Evolutionary conservation across 2,113 vertebrate genomes (phyloP).

Genomic region (Maccullochella peelii): DNA sequence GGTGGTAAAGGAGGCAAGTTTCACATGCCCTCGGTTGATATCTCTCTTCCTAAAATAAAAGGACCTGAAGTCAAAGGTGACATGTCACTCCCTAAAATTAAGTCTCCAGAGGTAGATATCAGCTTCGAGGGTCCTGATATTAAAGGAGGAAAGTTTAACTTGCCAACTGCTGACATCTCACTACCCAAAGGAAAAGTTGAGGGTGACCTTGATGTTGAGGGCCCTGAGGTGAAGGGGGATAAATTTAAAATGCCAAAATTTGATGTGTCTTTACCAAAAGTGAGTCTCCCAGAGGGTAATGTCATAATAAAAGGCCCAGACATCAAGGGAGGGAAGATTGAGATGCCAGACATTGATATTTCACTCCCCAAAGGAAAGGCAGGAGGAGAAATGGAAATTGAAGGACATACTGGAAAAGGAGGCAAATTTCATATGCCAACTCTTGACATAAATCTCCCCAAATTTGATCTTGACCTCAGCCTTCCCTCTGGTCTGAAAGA

Average conservation of each 20-base stretch:
- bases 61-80: slow-evolving; percentile 61
- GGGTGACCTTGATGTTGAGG: slow-evolving; percentile 22
- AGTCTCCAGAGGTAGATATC: too few relatives aligned
- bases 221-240: slow-evolving; percentile 33
- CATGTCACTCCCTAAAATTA: slow-evolving; percentile 62
- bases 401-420: slow-evolving; percentile 50
- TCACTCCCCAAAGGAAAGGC: slow-evolving; percentile 66
- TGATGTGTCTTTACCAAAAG: slow-evolving; percentile 61
- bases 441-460: slow-evolving; percentile 82
- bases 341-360: slow-evolving; percentile 61
- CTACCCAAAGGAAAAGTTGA: slow-evolving; percentile 70
- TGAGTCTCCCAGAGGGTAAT: slow-evolving; percentile 36
- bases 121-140: neutral
- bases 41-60: slow-evolving; percentile 78
- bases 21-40: slow-evolving; percentile 72
- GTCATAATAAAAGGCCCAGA: slow-evolving; percentile 41
- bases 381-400: slow-evolving; percentile 16
- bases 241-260: slow-evolving; percentile 57
- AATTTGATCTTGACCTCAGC: slow-evolving; percentile 72
- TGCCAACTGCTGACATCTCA: slow-evolving; percentile 72
- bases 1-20: slow-evolving; percentile 65
- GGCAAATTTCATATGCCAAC: slow-evolving; percentile 70
- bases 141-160: slow-evolving; percentile 60
- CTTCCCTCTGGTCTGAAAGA: slow-evolving; percentile 67
- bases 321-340: slow-evolving; percentile 39